Base-by-base conservation (phyloP, 1,140 invertebrate species). In the Vanessa tameamea region DNA sequence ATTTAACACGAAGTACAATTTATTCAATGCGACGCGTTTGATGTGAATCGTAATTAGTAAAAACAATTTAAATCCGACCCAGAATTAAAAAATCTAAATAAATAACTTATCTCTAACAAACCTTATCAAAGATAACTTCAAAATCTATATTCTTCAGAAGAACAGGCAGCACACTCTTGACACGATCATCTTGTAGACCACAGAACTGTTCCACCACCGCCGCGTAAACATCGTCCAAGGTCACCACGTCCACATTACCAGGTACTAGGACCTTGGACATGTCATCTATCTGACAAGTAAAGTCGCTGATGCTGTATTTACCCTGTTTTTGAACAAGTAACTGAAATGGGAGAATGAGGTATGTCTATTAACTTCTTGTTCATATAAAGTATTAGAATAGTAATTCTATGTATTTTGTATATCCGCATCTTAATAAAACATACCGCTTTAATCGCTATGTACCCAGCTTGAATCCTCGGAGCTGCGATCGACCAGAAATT, bases 101-200 rank as follows among this genome's bases (percentile, higher is more conserved):
- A 76, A 43, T 23, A 65, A 37, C 37, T 55, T 55, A 55, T 55
- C 7, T 55, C 16, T n/a, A 51, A 73, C 64, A 81, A 83, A 94
- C 94, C 77, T 91, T 91, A 76, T 92, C 91, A 47, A 94, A 84
- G 48, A 95, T 82, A 51, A 91, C 88, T 16, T 89, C 90, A 63
- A 91, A 94, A 55, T 95, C 94, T 0, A 94, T 65, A 75, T 94
- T 94, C 31, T 92, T 87, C 15, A 94, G 78, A 4, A 94, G 78
- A 43, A 88, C 83, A 0, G 92, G 82, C 1, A 92, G 48, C 2
- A 94, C 85, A 64, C 92, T 87, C 72, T 93, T 88, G 1, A 88
- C 92, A 6, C 85, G 82, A 0, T 87, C 78, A 37, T 93, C 90
- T 14, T 84, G 77, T 13, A 94, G 68, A 5, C 87, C 86, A 53